These are phyloP conservation scores for Torymus auratus DNA, from an alignment of 2,888 invertebrate species.

Conservation along the genomic window DNA sequence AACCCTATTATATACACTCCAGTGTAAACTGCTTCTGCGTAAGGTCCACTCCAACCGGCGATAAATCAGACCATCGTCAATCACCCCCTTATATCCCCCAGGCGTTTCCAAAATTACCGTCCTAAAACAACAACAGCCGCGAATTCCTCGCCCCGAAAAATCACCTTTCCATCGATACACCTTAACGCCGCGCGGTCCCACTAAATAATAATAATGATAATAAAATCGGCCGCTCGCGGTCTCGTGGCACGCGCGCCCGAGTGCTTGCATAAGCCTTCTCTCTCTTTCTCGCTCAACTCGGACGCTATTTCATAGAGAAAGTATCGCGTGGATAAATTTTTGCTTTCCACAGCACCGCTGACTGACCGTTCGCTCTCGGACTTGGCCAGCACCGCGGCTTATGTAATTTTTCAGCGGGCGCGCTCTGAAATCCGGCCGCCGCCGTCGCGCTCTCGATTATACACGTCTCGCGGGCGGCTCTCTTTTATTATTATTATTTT, in stretches of 20 bases:
- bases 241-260: constrained; percentile 57
- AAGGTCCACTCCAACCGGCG: too few species aligned
- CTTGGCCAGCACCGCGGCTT: constrained; percentile 9
- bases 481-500: constrained; percentile 3
- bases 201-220: too few species aligned
- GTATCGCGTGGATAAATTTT: constrained; percentile 64
- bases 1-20: too few species aligned
- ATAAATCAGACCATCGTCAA: too few species aligned
- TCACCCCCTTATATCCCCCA: too few species aligned
- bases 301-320: constrained; percentile 76
- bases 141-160: too few species aligned
- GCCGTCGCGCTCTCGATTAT: constrained; percentile 18
- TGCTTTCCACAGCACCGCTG: constrained; percentile 40
- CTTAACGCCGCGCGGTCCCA: too few species aligned
- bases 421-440: constrained; percentile 34
- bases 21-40: too few species aligned
- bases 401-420: constrained; percentile 40
- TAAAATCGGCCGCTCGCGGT: too few species aligned
- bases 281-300: neutral
- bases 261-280: constrained; percentile 71
- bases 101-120: too few species aligned
- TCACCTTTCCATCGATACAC: too few species aligned
- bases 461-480: neutral
- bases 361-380: neutral
- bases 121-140: too few species aligned